Conservation (phyloP, 2,888 invertebrate species). For the Dynastes tityus region DNA sequence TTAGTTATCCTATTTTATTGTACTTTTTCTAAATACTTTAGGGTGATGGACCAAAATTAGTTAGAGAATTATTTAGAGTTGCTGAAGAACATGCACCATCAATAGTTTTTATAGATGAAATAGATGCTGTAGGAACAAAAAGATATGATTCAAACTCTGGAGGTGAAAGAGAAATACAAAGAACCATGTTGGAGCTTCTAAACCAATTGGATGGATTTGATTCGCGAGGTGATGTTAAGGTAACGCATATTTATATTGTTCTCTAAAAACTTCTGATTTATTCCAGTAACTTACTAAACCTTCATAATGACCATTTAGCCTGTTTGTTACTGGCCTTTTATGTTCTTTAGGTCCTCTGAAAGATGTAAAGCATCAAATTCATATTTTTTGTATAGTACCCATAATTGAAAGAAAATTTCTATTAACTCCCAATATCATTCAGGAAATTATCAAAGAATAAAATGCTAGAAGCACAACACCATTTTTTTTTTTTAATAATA, state of each 20-base stretch:
- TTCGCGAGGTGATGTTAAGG: conserved; percentile 96
- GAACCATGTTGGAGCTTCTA: conserved; percentile 98
- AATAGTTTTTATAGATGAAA: conserved; percentile 99
- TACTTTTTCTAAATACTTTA: conserved; percentile 62
- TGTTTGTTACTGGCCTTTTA: too few relatives aligned
- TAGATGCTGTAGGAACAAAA: conserved; percentile 99
- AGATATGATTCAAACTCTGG: conserved; percentile 99
- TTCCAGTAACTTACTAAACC: too few relatives aligned
- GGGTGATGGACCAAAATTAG: conserved; percentile 99
- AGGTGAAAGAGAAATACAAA: conserved; percentile 98
- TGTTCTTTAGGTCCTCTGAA: too few relatives aligned
- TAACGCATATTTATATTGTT: conserved; percentile 65
- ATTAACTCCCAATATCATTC: too few relatives aligned
- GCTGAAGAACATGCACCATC: conserved; percentile 99
- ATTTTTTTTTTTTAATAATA: too few relatives aligned
- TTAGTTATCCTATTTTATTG: conserved; percentile 13
- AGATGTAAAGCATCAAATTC: too few relatives aligned
- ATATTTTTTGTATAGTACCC: too few relatives aligned
- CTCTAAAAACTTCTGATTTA: conserved; percentile 27
- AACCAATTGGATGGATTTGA: conserved; percentile 99
- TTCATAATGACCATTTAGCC: too few relatives aligned
- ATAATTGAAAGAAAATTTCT: too few relatives aligned
- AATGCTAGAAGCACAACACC: too few relatives aligned
- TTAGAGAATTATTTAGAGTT: conserved; percentile 97
- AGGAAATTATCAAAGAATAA: too few relatives aligned